A percentile compares a stretch with the other conserved stretches of the same genome.
Conservation (phyloP, 2,888 invertebrate genomes). For the Nemoura dubitans region DNA sequence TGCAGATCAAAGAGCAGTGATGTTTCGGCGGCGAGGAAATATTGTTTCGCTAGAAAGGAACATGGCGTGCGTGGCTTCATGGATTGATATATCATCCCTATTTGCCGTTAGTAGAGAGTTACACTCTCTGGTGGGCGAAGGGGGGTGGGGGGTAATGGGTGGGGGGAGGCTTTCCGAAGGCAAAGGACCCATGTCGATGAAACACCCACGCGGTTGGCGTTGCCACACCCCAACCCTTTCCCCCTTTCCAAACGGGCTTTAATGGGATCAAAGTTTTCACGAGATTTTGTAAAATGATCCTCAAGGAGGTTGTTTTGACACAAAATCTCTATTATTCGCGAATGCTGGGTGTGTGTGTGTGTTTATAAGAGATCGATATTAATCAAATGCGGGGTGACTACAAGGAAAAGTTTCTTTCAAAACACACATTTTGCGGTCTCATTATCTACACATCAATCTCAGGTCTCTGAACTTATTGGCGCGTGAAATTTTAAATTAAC, state of each 20-base stretch:
- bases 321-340: neutral
- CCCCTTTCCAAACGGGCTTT: too few species aligned
- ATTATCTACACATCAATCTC: constrained; percentile 7
- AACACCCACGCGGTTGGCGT: too few species aligned
- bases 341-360: too few species aligned
- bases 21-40: neutral
- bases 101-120: too few species aligned
- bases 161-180: too few species aligned
- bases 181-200: too few species aligned
- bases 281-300: neutral
- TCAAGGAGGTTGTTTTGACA: neutral
- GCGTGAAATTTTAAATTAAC: constrained; percentile 12
- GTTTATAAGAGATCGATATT: neutral
- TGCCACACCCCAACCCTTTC: too few species aligned
- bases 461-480: neutral
- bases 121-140: too few species aligned
- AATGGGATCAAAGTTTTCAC: neutral
- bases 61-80: neutral
- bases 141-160: too few species aligned
- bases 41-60: neutral
- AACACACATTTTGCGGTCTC: neutral
- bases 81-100: neutral
- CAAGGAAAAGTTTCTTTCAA: neutral
- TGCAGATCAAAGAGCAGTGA: neutral
- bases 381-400: neutral